These are phyloP conservation scores for Peromyscus polionotus DNA, from an alignment of 2,113 vertebrate species.

Conservation along the genomic window DNA sequence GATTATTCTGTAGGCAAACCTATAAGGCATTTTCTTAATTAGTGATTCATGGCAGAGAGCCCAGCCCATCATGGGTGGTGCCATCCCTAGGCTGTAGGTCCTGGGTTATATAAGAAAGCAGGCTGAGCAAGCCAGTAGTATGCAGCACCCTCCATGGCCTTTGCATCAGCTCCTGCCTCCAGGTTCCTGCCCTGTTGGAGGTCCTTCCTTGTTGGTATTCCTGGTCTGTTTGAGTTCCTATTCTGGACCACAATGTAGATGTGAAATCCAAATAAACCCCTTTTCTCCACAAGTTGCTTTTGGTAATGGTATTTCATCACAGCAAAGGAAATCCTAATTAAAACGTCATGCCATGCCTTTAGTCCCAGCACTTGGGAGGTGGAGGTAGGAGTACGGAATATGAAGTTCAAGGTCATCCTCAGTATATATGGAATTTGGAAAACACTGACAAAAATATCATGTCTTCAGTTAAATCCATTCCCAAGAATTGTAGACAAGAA, in stretches of 20 bases:
- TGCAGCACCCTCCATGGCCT: background rate
- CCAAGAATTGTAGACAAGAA: background rate
- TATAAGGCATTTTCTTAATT: background rate
- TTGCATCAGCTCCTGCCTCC: background rate
- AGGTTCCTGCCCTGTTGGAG: background rate
- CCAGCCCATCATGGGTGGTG: background rate
- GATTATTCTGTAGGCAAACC: background rate
- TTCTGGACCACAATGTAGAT: background rate
- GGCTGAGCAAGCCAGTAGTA: background rate
- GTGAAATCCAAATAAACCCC: background rate
- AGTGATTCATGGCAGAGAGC: background rate
- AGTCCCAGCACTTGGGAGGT: background rate
- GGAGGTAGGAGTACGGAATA: background rate
- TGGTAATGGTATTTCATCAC: background rate
- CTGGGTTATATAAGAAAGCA: background rate
- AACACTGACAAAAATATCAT: background rate
- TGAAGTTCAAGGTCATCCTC: background rate
- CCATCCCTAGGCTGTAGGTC: background rate
- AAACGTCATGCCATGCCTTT: background rate
- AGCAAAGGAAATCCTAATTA: background rate
- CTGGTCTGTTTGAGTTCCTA: background rate
- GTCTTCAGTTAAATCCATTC: too few species aligned
- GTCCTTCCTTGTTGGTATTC: background rate
- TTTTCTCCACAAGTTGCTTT: background rate
- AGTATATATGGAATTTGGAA: background rate